Percentiles rank a stretch among this genome's conserved stretches.
Evolutionary conservation across 1,140 invertebrate genomes (phyloP).

Genomic region (Chironomus tepperi): DNA sequence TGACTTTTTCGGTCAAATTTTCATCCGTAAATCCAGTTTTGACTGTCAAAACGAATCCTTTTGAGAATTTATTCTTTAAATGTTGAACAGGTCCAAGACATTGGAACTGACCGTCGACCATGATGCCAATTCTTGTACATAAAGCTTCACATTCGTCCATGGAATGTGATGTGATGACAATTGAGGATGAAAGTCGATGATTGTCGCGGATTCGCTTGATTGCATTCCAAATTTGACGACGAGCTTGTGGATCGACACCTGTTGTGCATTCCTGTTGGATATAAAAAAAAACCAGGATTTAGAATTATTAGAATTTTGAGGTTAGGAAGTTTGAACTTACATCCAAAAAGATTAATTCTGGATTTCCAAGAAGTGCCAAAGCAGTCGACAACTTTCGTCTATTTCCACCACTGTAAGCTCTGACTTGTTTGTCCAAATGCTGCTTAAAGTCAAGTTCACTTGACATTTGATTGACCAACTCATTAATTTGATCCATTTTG

Average conservation of each 20-base stretch:
- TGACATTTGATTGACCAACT: constrained; percentile 39
- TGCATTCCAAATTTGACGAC: constrained; percentile 63
- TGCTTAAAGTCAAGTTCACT: constrained; percentile 42
- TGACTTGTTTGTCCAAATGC: constrained; percentile 47
- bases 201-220: constrained; percentile 37
- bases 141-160: constrained; percentile 76
- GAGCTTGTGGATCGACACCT: constrained; percentile 73
- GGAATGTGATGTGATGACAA: constrained; percentile 64
- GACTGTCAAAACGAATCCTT: constrained; percentile 33
- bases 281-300: too few species aligned
- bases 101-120: constrained; percentile 65
- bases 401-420: constrained; percentile 75
- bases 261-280: constrained; percentile 69
- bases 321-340: constrained; percentile 30
- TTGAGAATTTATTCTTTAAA: constrained; percentile 47
- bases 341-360: constrained; percentile 73
- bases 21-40: background rate
- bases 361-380: constrained; percentile 76
- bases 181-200: constrained; percentile 37
- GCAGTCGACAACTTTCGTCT: constrained; percentile 87
- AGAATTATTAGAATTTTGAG: background rate
- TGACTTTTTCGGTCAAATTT: background rate
- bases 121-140: constrained; percentile 68
- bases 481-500: constrained; percentile 40
- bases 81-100: constrained; percentile 56